Percentiles rank a stretch among this genome's conserved stretches.
Evolutionary conservation across 1,140 invertebrate genomes (phyloP).

Genomic region (Gonioctena quinquepunctata): DNA sequence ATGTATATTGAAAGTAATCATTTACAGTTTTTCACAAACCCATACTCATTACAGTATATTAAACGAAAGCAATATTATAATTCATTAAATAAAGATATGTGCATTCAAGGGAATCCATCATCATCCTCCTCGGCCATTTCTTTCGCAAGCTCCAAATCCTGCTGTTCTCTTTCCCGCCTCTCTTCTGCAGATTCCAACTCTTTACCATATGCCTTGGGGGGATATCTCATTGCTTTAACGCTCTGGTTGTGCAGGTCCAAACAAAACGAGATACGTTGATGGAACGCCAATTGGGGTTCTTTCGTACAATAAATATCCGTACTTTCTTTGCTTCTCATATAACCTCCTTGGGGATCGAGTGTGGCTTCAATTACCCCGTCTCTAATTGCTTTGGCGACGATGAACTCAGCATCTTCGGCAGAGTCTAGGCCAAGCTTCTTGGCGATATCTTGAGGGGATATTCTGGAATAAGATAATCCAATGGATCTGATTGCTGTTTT

Average conservation of each 20-base stretch:
- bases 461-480: conserved; percentile 94
- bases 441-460: conserved; percentile 93
- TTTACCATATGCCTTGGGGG: conserved; percentile 97
- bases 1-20: too few relatives aligned
- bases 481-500: conserved; percentile 98
- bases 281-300: conserved; percentile 95
- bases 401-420: conserved; percentile 97
- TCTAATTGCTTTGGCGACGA: conserved; percentile 98
- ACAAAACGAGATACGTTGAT: conserved; percentile 97
- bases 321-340: conserved; percentile 96
- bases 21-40: background rate
- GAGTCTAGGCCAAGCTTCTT: conserved; percentile 91
- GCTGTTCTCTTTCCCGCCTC: conserved; percentile 92
- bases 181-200: conserved; percentile 98
- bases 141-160: conserved; percentile 96
- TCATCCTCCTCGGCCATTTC: conserved; percentile 99
- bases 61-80: background rate
- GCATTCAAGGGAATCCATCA: conserved; percentile 76
- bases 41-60: background rate
- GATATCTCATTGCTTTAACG: conserved; percentile 98
- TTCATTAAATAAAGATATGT: background rate
- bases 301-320: conserved; percentile 96
- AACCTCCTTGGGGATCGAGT: conserved; percentile 92
- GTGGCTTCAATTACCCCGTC: conserved; percentile 99
- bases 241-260: conserved; percentile 97